Conservation (phyloP, 2,797 vertebrate species). For the Darevskia mixta region DNA sequence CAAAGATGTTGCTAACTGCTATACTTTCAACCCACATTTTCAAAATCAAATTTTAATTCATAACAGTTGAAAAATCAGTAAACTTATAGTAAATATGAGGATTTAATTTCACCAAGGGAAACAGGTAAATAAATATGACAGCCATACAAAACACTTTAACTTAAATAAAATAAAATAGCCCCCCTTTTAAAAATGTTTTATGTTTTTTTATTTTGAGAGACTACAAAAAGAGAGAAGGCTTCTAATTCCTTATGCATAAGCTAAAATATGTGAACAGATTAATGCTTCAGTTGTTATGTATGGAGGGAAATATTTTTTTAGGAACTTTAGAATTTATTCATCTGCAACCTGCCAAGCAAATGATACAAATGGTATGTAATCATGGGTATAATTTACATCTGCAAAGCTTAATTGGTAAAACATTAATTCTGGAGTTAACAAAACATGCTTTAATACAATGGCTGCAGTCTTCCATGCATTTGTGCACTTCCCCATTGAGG, state of each 20-base stretch:
- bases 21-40: constrained; percentile 51
- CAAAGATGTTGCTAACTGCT: constrained; percentile 64
- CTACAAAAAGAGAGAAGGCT: constrained; percentile 62
- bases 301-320: constrained; percentile 43
- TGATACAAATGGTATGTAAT: constrained; percentile 49
- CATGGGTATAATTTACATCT: constrained; percentile 36
- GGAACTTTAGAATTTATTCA: constrained; percentile 55
- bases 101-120: constrained; percentile 71
- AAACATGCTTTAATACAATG: constrained; percentile 40
- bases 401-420: constrained; percentile 40
- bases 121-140: constrained; percentile 63
- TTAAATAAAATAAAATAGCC: no score
- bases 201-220: constrained; percentile 54
- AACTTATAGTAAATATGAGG: constrained; percentile 66
- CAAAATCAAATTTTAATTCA: constrained; percentile 59
- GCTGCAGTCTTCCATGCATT: constrained; percentile 19
- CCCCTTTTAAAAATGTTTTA: not conserved
- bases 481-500: not conserved
- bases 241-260: constrained; percentile 25
- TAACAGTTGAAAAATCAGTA: constrained; percentile 63
- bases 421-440: constrained; percentile 48
- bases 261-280: constrained; percentile 55
- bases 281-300: constrained; percentile 55
- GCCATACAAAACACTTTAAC: constrained; percentile 46
- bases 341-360: constrained; percentile 54